A percentile compares a stretch with the other conserved stretches of the same genome.
phyloP scores from a whole-genome alignment of 2,888 invertebrate genomes.

The Callimorpha dominula region DNA sequence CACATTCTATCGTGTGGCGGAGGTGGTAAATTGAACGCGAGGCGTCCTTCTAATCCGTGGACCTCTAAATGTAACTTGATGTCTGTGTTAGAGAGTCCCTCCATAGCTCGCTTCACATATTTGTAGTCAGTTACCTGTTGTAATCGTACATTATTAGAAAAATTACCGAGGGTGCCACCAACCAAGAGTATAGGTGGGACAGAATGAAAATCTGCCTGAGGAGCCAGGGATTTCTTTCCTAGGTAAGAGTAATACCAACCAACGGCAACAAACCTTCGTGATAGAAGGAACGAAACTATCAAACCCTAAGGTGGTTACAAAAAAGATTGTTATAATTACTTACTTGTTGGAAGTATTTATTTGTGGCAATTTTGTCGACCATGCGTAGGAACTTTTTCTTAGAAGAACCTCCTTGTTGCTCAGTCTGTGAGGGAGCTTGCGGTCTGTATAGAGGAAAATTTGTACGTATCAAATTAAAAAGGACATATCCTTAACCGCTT shows the following conservation, averaged over 20 bases:
- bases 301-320: too few species aligned
- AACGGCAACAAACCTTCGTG: too few species aligned
- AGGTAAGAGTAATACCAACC: too few species aligned
- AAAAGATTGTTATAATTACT: conserved; percentile 40
- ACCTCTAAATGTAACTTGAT: conserved; percentile 95
- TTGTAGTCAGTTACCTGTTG: conserved; percentile 93
- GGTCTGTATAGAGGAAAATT: conserved; percentile 6
- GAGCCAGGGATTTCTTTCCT: too few species aligned
- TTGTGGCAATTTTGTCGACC: conserved; percentile 94
- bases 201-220: too few species aligned
- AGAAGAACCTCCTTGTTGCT: conserved; percentile 80
- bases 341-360: conserved; percentile 94
- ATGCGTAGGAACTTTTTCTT: conserved; percentile 92
- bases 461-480: not conserved
- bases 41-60: conserved; percentile 91
- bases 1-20: conserved; percentile 97
- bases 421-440: not conserved
- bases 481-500: not conserved
- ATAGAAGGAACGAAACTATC: too few species aligned
- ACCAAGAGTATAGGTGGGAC: too few species aligned
- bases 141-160: not conserved
- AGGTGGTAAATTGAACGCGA: conserved; percentile 94
- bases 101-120: conserved; percentile 95
- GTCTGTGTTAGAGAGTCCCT: conserved; percentile 95
- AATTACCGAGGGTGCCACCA: not conserved